These are phyloP conservation scores for Scaptomyza graminum DNA, from an alignment of 1,140 invertebrate genomes.

Conservation along the genomic window DNA sequence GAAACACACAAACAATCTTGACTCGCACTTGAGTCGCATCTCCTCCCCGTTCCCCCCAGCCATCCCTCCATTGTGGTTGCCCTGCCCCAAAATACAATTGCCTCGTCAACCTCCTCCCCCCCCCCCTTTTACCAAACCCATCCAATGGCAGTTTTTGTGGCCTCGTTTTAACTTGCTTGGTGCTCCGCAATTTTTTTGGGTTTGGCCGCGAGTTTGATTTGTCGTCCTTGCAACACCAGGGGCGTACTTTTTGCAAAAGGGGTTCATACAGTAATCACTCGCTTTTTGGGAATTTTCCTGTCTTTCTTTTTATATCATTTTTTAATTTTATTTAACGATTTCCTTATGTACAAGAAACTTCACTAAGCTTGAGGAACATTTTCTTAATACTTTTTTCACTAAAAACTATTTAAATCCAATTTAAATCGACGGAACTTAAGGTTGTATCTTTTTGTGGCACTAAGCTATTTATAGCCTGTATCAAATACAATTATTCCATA, in stretches of 20 bases:
- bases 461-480: too few relatives aligned
- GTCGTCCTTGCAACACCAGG: slow-evolving; percentile 20
- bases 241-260: slow-evolving; percentile 6
- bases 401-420: too few relatives aligned
- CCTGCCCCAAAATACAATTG: slow-evolving; percentile 2
- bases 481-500: too few relatives aligned
- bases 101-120: neutral
- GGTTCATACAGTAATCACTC: too few relatives aligned
- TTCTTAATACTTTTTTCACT: too few relatives aligned
- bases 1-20: slow-evolving; percentile 8
- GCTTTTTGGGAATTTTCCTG: too few relatives aligned
- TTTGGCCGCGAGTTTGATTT: slow-evolving; percentile 69
- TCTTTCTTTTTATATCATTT: too few relatives aligned
- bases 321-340: too few relatives aligned
- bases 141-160: slow-evolving; percentile 24
- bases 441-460: too few relatives aligned
- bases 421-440: too few relatives aligned
- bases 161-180: slow-evolving; percentile 74
- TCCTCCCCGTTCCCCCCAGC: neutral
- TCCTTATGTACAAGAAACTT: too few relatives aligned
- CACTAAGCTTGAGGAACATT: too few relatives aligned
- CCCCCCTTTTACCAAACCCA: neutral
- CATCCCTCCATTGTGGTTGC: slow-evolving; percentile 47
- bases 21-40: slow-evolving; percentile 19
- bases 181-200: slow-evolving; percentile 72